Percentiles rank a stretch among this genome's conserved stretches.
These are phyloP conservation scores for Lysandra bellargus DNA, from an alignment of 2,888 invertebrate genomes.

Conservation along the genomic window DNA sequence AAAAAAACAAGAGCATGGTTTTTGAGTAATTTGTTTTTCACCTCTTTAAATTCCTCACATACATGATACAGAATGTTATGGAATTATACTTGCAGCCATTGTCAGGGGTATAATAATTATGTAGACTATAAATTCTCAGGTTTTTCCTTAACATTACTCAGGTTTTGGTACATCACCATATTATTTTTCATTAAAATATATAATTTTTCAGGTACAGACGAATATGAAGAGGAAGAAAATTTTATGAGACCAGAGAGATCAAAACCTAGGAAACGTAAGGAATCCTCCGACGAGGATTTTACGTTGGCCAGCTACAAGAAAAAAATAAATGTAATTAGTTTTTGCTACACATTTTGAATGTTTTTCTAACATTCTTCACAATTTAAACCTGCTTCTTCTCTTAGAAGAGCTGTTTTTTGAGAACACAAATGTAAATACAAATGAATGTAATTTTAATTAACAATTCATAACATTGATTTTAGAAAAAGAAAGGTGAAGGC, in stretches of 20 bases:
- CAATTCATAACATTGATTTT: constrained; percentile 17
- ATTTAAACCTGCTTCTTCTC: no score
- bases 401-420: not conserved
- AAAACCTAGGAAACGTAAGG: constrained; percentile 30
- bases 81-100: no score
- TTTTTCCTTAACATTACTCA: no score
- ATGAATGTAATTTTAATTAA: not conserved
- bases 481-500: constrained; percentile 33
- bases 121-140: not conserved
- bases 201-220: constrained; percentile 16
- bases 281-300: constrained; percentile 38
- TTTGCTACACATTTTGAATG: not conserved
- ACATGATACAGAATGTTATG: no score
- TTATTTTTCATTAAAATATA: not conserved
- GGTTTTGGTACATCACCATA: not conserved
- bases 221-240: constrained; percentile 25
- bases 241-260: not conserved
- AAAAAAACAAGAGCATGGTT: no score
- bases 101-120: not conserved
- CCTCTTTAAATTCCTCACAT: no score
- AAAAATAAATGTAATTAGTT: constrained; percentile 31
- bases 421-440: no score
- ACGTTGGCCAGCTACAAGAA: constrained; percentile 35
- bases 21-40: no score
- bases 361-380: no score